Evolutionary conservation across 2,797 vertebrate genomes (phyloP).

Genomic region (Decapterus maruadsi): DNA sequence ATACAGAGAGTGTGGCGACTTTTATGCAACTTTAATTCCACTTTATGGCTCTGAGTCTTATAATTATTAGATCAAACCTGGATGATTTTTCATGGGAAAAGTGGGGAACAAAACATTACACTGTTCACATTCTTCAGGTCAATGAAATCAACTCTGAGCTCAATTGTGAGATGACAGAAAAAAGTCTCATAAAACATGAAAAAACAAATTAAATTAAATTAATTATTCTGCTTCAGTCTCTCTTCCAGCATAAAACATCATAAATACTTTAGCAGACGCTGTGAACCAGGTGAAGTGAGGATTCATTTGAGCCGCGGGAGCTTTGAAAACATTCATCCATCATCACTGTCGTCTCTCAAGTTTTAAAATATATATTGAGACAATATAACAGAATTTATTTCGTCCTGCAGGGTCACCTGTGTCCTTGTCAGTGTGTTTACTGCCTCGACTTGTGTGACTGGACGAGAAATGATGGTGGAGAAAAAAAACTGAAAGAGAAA

Average conservation of each 20-base stretch:
- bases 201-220: not conserved
- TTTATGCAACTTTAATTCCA: not conserved
- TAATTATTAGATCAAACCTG: not conserved
- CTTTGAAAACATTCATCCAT: conserved; percentile 9
- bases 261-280: conserved; percentile 4
- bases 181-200: not conserved
- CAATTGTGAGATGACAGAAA: not conserved
- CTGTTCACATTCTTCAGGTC: not conserved
- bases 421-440: conserved; percentile 15
- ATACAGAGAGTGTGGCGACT: not conserved
- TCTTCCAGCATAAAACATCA: conserved; percentile 16
- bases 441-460: conserved; percentile 2
- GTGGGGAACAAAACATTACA: not conserved
- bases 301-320: not conserved
- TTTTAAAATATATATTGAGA: conserved; percentile 13
- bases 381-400: not conserved
- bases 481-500: not conserved
- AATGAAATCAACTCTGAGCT: not conserved
- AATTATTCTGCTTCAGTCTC: not conserved
- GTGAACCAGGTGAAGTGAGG: not conserved
- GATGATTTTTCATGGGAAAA: not conserved
- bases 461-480: not conserved
- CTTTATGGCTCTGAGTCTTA: not conserved
- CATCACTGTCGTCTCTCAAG: not conserved
- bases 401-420: not conserved